Evolutionary conservation across 2,797 vertebrate species (phyloP), one percentile per base, ranked within the genome.

Genomic region (Eutrigla gurnardus): DNA sequence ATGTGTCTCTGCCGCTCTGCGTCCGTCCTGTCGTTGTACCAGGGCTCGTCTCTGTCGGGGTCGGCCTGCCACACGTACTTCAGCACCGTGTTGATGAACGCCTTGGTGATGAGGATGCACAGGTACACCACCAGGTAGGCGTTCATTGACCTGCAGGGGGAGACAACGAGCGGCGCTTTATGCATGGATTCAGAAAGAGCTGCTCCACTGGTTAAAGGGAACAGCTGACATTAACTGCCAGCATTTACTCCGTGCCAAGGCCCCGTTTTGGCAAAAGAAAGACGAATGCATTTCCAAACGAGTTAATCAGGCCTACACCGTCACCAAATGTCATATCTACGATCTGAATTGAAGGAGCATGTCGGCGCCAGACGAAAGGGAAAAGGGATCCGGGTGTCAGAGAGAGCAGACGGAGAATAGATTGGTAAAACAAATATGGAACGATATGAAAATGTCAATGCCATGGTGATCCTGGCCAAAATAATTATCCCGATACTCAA

Each of bases 61-160:
- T 96, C 92, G 1, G 96, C 97, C 93, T 99, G 97, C 98, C 98
- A 99, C 36, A 94, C 90, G 0, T 97, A 97, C 69, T 99, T 99
- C 55, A 99, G 89, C 35, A 89, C 81, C 0, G 98, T 99, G 92
- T 98, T 98, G 93, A 98, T 93, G 77, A 99, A 54, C 10, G 98
- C 96, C 92, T 99, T 99, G 89, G 96, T 94, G 92, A 99, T 95
- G 49, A 99, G 96, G 77, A 99, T 98, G 88, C 97, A 98, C 81
- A 99, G 95, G 93, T 99, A 99, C 58, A 99, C 97, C 54, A 99
- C 80, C 84, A 99, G 94, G 92, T 97, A 99, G 33, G 94, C 93
- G 62, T 99, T 99, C 98, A 99, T 99, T 10, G 98, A 99, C 87
- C 97, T 99, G 91, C 14, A 62, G 64, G 63, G 61, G 66, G 54